These are phyloP conservation scores for Andrena bucephala DNA, from an alignment of 2,888 invertebrate genomes.

Conservation along the genomic window DNA sequence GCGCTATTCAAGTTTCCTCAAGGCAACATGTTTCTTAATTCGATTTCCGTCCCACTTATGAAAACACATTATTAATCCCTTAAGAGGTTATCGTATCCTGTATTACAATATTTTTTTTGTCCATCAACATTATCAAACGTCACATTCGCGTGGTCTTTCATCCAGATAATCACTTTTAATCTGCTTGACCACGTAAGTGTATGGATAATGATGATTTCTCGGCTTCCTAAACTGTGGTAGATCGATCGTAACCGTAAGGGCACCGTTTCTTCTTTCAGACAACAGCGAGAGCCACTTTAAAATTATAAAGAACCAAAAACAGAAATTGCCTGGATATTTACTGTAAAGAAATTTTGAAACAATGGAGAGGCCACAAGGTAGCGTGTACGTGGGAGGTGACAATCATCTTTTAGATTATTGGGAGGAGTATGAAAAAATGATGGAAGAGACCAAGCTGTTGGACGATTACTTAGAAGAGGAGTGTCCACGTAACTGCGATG, in stretches of 20 bases:
- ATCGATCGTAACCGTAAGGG: neutral
- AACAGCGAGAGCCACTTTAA: neutral
- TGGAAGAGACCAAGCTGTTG: constrained; percentile 86
- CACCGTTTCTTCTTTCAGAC: constrained; percentile 42
- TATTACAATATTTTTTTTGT: neutral
- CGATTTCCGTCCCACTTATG: constrained; percentile 45
- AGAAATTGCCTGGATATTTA: neutral
- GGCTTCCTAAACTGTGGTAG: constrained; percentile 32
- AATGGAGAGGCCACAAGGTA: constrained; percentile 80
- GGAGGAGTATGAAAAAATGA: constrained; percentile 89
- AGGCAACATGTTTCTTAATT: constrained; percentile 42
- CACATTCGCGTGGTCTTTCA: neutral
- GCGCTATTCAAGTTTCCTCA: constrained; percentile 19
- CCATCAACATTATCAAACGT: neutral
- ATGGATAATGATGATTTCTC: constrained; percentile 17
- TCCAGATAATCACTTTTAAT: neutral
- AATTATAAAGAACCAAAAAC: neutral
- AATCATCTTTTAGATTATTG: constrained; percentile 88
- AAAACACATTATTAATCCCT: constrained; percentile 31
- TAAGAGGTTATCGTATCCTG: neutral
- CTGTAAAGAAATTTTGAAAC: constrained; percentile 38
- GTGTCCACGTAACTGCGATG: constrained; percentile 84
- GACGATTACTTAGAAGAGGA: constrained; percentile 88
- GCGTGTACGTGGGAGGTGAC: constrained; percentile 80
- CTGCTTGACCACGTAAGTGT: neutral